These are phyloP conservation scores for Autographa pulchrina DNA, from an alignment of 2,888 invertebrate genomes.

Conservation along the genomic window DNA sequence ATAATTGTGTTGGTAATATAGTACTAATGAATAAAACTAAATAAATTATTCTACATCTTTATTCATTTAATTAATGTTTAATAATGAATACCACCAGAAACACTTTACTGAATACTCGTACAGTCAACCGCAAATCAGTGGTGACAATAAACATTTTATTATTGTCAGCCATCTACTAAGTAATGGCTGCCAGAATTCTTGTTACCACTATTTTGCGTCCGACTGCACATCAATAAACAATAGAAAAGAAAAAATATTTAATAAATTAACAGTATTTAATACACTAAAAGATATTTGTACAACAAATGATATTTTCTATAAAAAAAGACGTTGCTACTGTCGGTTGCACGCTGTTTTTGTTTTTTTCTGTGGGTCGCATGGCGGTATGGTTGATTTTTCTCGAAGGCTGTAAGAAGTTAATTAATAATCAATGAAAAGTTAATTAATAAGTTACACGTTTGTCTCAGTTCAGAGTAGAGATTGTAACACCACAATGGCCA, in stretches of 20 bases:
- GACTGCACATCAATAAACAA: background rate
- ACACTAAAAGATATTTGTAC: background rate
- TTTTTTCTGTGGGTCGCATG: background rate
- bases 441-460: too few relatives aligned
- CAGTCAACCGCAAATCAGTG: slow-evolving; percentile 1
- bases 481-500: background rate
- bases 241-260: background rate
- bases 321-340: background rate
- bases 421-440: background rate
- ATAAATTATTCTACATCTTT: background rate
- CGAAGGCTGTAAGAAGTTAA: background rate
- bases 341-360: slow-evolving; percentile 2
- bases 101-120: background rate
- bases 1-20: too few relatives aligned
- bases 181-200: background rate
- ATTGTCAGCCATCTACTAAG: background rate
- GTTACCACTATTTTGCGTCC: background rate
- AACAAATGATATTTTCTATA: background rate
- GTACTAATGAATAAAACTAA: background rate
- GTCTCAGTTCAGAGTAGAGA: too few relatives aligned
- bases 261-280: slow-evolving; percentile 1
- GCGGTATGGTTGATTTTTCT: background rate
- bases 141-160: background rate
- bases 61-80: background rate
- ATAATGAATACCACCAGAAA: background rate